A percentile compares a stretch with the other conserved stretches of the same genome.
Conservation (phyloP, 2,797 vertebrate species). For the Ibycter americanus region DNA sequence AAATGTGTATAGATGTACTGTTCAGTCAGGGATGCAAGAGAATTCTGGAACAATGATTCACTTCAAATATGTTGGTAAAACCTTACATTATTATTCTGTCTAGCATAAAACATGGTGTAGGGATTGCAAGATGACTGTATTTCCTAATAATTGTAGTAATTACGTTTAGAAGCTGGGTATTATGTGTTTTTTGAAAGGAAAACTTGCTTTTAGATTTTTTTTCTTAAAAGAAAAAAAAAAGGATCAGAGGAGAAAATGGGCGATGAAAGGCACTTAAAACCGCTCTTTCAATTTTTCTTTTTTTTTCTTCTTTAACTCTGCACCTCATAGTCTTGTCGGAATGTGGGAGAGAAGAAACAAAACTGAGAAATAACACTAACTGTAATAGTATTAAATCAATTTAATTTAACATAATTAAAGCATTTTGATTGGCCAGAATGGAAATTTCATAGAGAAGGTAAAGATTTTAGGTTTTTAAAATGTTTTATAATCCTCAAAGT, state of each 20-base stretch:
- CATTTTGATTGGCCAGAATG: background rate
- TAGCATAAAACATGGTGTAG: background rate
- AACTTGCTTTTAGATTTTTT: background rate
- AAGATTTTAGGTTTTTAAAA: background rate
- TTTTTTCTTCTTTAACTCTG: background rate
- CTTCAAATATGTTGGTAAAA: background rate
- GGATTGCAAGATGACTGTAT: background rate
- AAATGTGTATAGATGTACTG: too few relatives aligned
- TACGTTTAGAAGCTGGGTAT: background rate
- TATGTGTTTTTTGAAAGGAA: background rate
- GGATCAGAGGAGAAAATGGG: background rate
- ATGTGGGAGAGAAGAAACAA: background rate
- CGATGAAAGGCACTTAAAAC: background rate
- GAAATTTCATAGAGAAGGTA: background rate
- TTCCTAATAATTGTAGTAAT: background rate
- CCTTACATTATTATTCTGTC: background rate
- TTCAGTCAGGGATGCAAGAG: background rate
- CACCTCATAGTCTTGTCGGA: background rate
- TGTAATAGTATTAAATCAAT: background rate
- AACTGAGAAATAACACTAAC: background rate
- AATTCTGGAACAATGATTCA: background rate
- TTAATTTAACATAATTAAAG: background rate
- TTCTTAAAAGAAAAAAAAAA: background rate
- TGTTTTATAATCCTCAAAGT: background rate
- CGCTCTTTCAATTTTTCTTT: background rate